Evolutionary conservation across 2,113 vertebrate species (phyloP).

Genomic region (Cinclus cinclus): DNA sequence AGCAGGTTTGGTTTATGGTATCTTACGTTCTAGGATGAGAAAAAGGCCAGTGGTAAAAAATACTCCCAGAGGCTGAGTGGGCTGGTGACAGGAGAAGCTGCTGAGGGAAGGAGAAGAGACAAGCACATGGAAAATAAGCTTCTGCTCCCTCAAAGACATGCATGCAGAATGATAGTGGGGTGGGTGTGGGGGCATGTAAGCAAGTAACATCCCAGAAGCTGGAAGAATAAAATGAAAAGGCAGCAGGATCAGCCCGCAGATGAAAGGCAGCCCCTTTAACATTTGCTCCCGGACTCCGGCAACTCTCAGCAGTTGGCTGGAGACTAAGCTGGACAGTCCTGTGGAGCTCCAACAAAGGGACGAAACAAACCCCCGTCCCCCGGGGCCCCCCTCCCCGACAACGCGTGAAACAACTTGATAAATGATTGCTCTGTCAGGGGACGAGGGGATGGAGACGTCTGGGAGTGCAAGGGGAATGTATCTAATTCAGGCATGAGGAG

Average conservation of each 20-base stretch:
- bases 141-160: not conserved
- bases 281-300: constrained; percentile 73
- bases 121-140: constrained; percentile 14
- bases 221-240: constrained; percentile 73
- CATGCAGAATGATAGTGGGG: not conserved
- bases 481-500: constrained; percentile 53
- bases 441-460: constrained; percentile 75
- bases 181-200: constrained; percentile 35
- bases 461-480: constrained; percentile 65
- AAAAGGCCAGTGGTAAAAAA: not conserved
- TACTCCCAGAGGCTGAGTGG: not conserved
- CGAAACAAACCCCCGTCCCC: constrained; percentile 74
- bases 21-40: not conserved
- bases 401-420: constrained; percentile 81
- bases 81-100: not conserved
- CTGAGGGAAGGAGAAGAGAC: not conserved
- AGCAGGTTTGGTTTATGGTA: not conserved
- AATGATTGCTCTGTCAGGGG: constrained; percentile 79
- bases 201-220: constrained; percentile 58
- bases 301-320: constrained; percentile 83
- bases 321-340: constrained; percentile 78
- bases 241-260: constrained; percentile 69
- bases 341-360: constrained; percentile 78
- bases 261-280: constrained; percentile 79
- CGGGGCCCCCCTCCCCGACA: constrained; percentile 73